Percentiles rank a stretch among this genome's conserved stretches.
Conservation (phyloP, 2,888 invertebrate species). For the Meandrusa payeni region DNA sequence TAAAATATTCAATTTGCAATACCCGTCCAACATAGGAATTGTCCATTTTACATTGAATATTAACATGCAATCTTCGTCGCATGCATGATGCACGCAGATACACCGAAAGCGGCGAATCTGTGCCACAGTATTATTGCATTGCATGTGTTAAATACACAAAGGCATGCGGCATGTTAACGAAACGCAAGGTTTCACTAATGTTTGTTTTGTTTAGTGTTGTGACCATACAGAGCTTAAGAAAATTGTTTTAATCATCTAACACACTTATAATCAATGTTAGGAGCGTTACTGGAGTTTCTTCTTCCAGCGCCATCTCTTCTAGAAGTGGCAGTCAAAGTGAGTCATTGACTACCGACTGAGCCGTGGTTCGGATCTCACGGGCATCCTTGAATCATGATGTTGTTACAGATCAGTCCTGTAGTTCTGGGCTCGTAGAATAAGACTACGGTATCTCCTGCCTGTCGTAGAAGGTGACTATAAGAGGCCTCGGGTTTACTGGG, state of each 20-base stretch:
- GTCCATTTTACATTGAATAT: conserved; percentile 1
- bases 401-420: too few relatives aligned
- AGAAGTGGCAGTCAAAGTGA: too few relatives aligned
- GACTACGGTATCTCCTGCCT: too few relatives aligned
- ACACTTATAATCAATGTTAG: too few relatives aligned
- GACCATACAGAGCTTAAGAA: too few relatives aligned
- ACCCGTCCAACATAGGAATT: conserved; percentile 5
- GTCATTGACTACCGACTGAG: too few relatives aligned
- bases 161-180: conserved; percentile 1
- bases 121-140: not conserved
- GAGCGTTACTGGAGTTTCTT: not conserved
- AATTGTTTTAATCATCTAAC: too few relatives aligned
- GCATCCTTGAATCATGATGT: too few relatives aligned
- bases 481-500: too few relatives aligned
- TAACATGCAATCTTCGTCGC: not conserved
- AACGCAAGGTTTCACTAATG: not conserved
- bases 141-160: conserved; percentile 11
- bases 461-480: too few relatives aligned
- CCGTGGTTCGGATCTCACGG: too few relatives aligned
- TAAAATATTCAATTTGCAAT: conserved; percentile 10
- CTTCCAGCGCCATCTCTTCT: not conserved
- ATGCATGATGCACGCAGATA: conserved; percentile 1
- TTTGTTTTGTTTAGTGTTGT: conserved; percentile 7
- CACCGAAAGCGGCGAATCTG: conserved; percentile 2
- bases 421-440: too few relatives aligned